Base-by-base conservation (phyloP, 2,888 invertebrate genomes). In the Pachydiplax longipennis region DNA sequence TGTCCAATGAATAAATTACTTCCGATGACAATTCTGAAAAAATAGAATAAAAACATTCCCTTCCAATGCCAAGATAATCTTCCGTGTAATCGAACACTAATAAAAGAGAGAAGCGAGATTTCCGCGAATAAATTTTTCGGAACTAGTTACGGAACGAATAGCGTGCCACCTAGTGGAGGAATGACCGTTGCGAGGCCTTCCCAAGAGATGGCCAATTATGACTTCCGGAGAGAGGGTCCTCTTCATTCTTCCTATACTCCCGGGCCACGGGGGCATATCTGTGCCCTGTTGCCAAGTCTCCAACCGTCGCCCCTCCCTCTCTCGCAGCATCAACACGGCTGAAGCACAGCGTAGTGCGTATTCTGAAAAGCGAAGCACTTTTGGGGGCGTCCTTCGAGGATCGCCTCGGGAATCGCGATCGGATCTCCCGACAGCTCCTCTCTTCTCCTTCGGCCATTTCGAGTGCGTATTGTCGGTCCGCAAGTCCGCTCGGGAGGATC, bases 201-300 rank as follows among this genome's bases (percentile, higher is more conserved):
- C 87, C 87, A n/a, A 65, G 87, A 61, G 87, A 87, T 87, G 58
- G 61, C 87, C 87, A 87, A 87, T 87, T 87, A 87, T 87, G 87
- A 87, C 87, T 87, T 87, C 61, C 37, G 61, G 87, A 87, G 65
- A 48, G 48, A 58, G 61, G 87, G 22, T 61, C 87, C 83, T 83
- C 35, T 58, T 53, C 83, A 87, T 87, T 87, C 87, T 87, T 87
- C 87, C 87, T 83, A 35, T 58, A 83, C 83, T 61, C 87, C 87
- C 87, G 87, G 87, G 87, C 87, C 87, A 61, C 87, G 87, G 61
- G 73, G 87, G 87, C 61, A 87, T 61, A 61, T 87, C 87, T 65
- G 87, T 61, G 61, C 87, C 61, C 22, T 61, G 87, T 87, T 87
- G 87, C 87, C 87, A 87, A 87, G 87, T 87, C 61, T 87, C 61